A percentile compares a stretch with the other conserved stretches of the same genome.
phyloP scores from a whole-genome alignment of 2,797 vertebrate species.

The Spinibarbus caldwelli region DNA sequence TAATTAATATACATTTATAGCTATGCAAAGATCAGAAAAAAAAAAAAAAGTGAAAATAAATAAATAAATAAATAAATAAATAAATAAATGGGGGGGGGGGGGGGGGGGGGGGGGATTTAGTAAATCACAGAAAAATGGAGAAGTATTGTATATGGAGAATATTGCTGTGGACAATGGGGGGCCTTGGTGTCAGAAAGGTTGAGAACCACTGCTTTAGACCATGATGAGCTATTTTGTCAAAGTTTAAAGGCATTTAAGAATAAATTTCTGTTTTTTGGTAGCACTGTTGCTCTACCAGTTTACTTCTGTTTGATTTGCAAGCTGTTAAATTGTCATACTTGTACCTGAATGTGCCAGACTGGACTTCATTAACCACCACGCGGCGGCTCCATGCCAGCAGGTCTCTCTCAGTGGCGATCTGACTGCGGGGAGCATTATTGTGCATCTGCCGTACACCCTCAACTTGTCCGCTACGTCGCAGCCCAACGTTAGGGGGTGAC shows the following conservation, averaged over 20 bases:
- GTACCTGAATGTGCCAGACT: conserved; percentile 83
- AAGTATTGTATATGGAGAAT: background rate
- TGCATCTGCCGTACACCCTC: conserved; percentile 95
- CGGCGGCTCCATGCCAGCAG: conserved; percentile 96
- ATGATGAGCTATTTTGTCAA: background rate
- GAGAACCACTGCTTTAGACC: background rate
- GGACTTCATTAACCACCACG: conserved; percentile 92
- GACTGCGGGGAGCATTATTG: conserved; percentile 90
- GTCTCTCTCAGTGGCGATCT: conserved; percentile 93
- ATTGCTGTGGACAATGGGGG: background rate
- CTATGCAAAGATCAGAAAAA: too few species aligned
- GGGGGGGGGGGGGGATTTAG: too few species aligned
- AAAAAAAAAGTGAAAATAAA: too few species aligned
- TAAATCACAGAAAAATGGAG: background rate
- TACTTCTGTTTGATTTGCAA: background rate
- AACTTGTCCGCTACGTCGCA: conserved; percentile 87
- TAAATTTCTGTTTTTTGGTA: background rate
- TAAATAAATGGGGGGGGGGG: too few species aligned
- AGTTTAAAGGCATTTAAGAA: background rate
- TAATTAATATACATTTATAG: too few species aligned
- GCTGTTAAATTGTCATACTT: background rate
- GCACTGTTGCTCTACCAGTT: background rate
- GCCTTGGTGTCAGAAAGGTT: background rate
- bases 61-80: too few species aligned
- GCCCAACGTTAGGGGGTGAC: conserved; percentile 79